Evolutionary conservation across 2,888 invertebrate genomes (phyloP).

Genomic region (Tolmerus cingulatus): DNA sequence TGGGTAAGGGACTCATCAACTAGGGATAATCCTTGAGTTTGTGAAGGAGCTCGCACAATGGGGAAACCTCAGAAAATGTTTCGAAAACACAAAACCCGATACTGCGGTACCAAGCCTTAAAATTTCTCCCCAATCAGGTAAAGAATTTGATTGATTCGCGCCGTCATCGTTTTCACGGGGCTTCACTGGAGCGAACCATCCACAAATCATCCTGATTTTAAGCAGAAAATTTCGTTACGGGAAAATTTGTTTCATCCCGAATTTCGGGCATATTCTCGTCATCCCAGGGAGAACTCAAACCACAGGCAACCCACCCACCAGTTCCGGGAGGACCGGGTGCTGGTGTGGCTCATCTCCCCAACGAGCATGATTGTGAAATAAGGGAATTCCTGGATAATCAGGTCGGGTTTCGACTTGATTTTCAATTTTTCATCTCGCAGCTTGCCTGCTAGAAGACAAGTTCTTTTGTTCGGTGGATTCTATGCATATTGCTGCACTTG

Average conservation of each 20-base stretch:
- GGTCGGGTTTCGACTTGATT: background rate
- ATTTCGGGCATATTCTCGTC: background rate
- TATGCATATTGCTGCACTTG: background rate
- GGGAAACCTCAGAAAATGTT: background rate
- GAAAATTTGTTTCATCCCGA: background rate
- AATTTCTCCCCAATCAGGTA: background rate
- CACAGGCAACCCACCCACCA: background rate
- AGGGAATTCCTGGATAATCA: background rate
- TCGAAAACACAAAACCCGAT: background rate
- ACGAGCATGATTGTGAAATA: background rate
- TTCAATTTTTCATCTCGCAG: background rate
- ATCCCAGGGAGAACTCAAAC: background rate
- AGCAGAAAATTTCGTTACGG: background rate
- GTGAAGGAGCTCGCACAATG: background rate
- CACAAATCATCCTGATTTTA: background rate
- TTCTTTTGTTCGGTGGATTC: background rate
- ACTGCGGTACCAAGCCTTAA: background rate
- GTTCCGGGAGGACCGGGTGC: background rate
- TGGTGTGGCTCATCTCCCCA: background rate
- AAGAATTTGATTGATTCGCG: background rate
- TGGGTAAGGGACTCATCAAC: background rate
- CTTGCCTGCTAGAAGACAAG: background rate
- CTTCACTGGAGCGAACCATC: background rate
- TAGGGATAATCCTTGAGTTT: background rate
- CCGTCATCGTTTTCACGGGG: background rate